Percentiles rank a stretch among this genome's conserved stretches.
Evolutionary conservation across 1,140 invertebrate species (phyloP).

Genomic region (Rhyzopertha dominica): DNA sequence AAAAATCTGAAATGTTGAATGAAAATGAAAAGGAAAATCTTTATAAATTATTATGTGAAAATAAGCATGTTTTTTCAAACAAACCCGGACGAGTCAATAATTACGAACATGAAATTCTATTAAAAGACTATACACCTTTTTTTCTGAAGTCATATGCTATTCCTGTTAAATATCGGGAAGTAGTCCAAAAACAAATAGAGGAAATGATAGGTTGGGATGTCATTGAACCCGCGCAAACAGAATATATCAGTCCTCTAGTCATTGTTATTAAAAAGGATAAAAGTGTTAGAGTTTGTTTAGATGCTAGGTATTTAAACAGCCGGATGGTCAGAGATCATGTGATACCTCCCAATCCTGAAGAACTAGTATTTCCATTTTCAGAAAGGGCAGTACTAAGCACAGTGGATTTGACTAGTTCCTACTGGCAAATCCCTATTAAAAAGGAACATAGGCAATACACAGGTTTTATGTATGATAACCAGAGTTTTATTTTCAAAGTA

Average conservation of each 20-base stretch:
- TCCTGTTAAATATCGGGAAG: background rate
- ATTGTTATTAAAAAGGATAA: constrained; percentile 12
- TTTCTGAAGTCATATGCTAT: background rate
- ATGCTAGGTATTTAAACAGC: constrained; percentile 9
- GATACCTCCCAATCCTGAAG: constrained; percentile 1
- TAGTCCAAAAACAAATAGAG: constrained; percentile 1
- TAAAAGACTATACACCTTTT: too few relatives aligned
- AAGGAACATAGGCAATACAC: constrained; percentile 4
- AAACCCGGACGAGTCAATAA: too few relatives aligned
- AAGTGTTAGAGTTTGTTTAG: constrained; percentile 4
- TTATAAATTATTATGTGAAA: too few relatives aligned
- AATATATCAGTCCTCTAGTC: constrained; percentile 8
- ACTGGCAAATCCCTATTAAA: constrained; percentile 11
- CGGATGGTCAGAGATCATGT: constrained; percentile 10
- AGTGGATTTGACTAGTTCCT: constrained; percentile 7
- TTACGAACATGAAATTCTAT: too few relatives aligned
- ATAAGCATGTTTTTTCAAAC: too few relatives aligned
- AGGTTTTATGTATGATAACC: constrained; percentile 3
- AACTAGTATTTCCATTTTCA: constrained; percentile 10
- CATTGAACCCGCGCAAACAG: constrained; percentile 8
- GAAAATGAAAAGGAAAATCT: too few relatives aligned
- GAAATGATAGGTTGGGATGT: constrained; percentile 5
- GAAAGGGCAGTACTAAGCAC: background rate
- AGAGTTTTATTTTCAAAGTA: constrained; percentile 11
- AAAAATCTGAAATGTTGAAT: too few relatives aligned